Evolutionary conservation across 1,140 invertebrate species (phyloP), one percentile per base, ranked within the genome.

Genomic region (Aphidius ervi): DNA sequence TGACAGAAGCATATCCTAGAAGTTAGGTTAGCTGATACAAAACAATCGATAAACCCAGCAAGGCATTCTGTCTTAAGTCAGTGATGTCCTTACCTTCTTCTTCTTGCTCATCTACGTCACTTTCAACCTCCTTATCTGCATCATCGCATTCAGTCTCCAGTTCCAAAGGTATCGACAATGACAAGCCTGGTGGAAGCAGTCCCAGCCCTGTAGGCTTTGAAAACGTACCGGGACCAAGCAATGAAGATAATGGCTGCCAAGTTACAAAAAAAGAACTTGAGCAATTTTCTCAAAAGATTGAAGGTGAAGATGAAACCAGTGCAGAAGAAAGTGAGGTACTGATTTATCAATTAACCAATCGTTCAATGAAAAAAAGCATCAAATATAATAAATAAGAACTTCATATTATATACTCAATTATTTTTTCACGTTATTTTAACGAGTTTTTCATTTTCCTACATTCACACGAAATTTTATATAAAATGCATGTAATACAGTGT

Each of bases 71-170:
- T 39, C 39, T 49, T 41, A n/a, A 41, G 64, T 53, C 68, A 76
- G 74, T 75, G 68, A 77, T 77, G 75, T 76, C 75, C 72, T 63
- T 74, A 67, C 70, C 75, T 67, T 67, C 73, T 54, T 70, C 75
- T 48, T 75, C 73, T 6, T 69, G 46, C 3, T 59, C 62, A 4
- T 55, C 60, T 41, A 52, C 56, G 43, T 58, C 63, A 23, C 48
- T 58, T 23, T 61, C 58, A 39, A 37, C 58, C 23, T 59, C 74
- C 63, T 67, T 70, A 58, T 71, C 74, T 49, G 73, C 74, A 6
- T 70, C 60, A 9, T 62, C 60, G 52, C 47, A 31, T 3, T 31
- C 23, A 4, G 23, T 57, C 5, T 37, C 54, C 52, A 57, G 55
- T 20, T 10, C 71, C 50, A 75, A 70, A 63, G 70, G 67, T 57